A percentile compares a stretch with the other conserved stretches of the same genome.
These are phyloP conservation scores for Gasterosteus aculeatus DNA, from an alignment of 2,113 vertebrate species.

Conservation along the genomic window DNA sequence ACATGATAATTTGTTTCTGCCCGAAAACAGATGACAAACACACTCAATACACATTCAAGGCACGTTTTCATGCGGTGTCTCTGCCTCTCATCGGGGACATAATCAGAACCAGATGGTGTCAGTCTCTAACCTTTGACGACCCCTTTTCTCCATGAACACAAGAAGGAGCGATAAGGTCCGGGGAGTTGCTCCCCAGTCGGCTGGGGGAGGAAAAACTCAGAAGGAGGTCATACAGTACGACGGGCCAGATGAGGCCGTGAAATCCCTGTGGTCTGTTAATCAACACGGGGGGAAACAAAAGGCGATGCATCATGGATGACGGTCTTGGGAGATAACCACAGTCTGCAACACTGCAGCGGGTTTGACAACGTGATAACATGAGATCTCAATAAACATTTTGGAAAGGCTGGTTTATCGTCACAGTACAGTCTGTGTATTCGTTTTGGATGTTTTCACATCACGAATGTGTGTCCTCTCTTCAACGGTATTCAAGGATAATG, in stretches of 20 bases:
- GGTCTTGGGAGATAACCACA: constrained; percentile 16
- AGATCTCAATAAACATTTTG: constrained; percentile 20
- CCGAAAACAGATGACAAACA: constrained; percentile 8
- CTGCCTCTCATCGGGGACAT: constrained; percentile 49
- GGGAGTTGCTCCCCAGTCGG: constrained; percentile 35
- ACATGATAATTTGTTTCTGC: not conserved
- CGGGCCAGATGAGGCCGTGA: constrained; percentile 36
- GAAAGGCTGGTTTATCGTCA: constrained; percentile 27
- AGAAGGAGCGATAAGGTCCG: constrained; percentile 47
- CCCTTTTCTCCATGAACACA: constrained; percentile 32
- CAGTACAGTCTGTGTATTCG: not conserved
- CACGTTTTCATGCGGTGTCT: constrained; percentile 39
- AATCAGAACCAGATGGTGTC: constrained; percentile 74
- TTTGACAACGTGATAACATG: constrained; percentile 28
- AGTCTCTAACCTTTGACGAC: constrained; percentile 67
- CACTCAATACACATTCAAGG: constrained; percentile 28
- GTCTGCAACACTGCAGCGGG: constrained; percentile 15
- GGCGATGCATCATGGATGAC: constrained; percentile 32
- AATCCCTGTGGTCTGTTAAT: constrained; percentile 59
- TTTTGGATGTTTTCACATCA: not conserved
- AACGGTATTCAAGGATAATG: not conserved
- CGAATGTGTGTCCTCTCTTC: not conserved
- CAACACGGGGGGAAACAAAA: constrained; percentile 50
- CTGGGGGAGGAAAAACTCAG: constrained; percentile 37
- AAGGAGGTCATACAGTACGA: constrained; percentile 45